A percentile compares a stretch with the other conserved stretches of the same genome.
Conservation (phyloP, 2,888 invertebrate genomes). For the Graphium colonna region DNA sequence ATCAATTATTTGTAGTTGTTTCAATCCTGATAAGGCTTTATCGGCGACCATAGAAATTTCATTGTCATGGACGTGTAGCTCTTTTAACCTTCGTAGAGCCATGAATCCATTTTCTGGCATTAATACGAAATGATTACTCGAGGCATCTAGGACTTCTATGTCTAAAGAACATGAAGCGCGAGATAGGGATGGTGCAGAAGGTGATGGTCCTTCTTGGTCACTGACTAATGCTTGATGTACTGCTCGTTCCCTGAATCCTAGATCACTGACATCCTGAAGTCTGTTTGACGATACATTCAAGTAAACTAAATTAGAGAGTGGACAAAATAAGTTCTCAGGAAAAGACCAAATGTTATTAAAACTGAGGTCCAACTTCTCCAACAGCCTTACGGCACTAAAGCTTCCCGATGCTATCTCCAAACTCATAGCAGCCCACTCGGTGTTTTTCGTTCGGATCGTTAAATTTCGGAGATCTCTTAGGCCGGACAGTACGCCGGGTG, state of each 20-base stretch:
- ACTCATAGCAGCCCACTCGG: slow-evolving; percentile 90
- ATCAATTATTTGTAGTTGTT: slow-evolving; percentile 91
- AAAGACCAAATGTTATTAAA: slow-evolving; percentile 94
- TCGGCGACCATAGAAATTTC: slow-evolving; percentile 94
- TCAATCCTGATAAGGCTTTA: slow-evolving; percentile 88
- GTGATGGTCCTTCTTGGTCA: slow-evolving; percentile 66
- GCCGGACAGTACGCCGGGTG: slow-evolving; percentile 88
- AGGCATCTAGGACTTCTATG: slow-evolving; percentile 90
- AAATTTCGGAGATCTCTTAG: slow-evolving; percentile 90
- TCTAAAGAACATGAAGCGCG: slow-evolving; percentile 86
- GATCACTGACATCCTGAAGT: slow-evolving; percentile 91
- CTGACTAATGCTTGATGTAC: slow-evolving; percentile 83
- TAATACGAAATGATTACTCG: slow-evolving; percentile 90
- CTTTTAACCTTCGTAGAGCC: slow-evolving; percentile 86
- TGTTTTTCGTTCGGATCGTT: slow-evolving; percentile 91
- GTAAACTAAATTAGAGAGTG: slow-evolving; percentile 87
- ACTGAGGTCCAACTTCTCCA: slow-evolving; percentile 91
- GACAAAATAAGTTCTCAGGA: slow-evolving; percentile 91
- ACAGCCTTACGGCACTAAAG: slow-evolving; percentile 87
- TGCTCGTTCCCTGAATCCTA: slow-evolving; percentile 89
- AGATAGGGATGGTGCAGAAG: slow-evolving; percentile 61
- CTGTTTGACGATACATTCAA: slow-evolving; percentile 93
- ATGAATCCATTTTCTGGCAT: slow-evolving; percentile 92
- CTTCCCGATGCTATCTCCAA: slow-evolving; percentile 90
- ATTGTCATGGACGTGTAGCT: slow-evolving; percentile 92